Evolutionary conservation across 2,113 vertebrate genomes (phyloP).

Genomic region (Carassius auratus): DNA sequence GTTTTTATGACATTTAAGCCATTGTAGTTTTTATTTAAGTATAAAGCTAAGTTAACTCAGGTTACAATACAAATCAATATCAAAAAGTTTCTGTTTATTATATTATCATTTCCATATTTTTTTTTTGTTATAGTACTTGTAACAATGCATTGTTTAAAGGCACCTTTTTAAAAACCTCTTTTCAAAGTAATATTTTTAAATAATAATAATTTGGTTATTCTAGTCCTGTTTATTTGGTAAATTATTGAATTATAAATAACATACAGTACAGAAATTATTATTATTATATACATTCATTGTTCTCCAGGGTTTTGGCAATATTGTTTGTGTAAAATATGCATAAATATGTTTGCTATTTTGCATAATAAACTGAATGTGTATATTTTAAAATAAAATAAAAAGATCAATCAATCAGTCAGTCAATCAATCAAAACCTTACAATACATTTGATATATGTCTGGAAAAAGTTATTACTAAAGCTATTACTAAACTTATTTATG

Average conservation of each 20-base stretch:
- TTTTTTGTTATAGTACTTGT: background rate
- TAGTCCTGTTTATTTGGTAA: background rate
- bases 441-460: too few relatives aligned
- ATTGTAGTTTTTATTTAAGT: background rate
- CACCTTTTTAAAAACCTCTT: background rate
- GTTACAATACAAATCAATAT: background rate
- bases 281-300: too few relatives aligned
- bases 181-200: too few relatives aligned
- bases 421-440: too few relatives aligned
- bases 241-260: background rate
- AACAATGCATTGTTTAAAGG: background rate
- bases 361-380: too few relatives aligned
- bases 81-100: background rate
- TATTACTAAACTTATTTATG: too few relatives aligned
- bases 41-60: background rate
- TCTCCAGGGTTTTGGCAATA: too few relatives aligned
- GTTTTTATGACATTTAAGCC: background rate
- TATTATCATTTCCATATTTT: background rate
- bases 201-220: background rate
- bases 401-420: too few relatives aligned
- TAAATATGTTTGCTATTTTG: background rate
- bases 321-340: too few relatives aligned
- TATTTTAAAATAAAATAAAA: background rate
- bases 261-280: too few relatives aligned
- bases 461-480: background rate